A percentile compares a stretch with the other conserved stretches of the same genome.
phyloP scores from a whole-genome alignment of 1,140 invertebrate genomes.

The Onthophagus taurus region DNA sequence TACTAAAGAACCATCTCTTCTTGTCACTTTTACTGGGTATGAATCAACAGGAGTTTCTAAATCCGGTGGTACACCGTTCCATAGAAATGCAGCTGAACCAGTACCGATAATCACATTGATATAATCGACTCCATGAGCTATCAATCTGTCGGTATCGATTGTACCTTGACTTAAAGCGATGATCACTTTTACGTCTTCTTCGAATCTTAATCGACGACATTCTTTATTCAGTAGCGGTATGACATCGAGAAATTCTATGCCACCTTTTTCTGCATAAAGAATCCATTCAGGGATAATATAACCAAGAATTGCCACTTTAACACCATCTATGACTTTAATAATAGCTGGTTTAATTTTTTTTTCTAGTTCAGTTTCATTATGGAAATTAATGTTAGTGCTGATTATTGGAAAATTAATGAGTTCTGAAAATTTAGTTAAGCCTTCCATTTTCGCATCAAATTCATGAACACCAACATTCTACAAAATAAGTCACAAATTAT shows the following conservation, averaged over 20 bases:
- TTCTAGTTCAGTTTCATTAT: conserved; percentile 51
- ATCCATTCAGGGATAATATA: conserved; percentile 82
- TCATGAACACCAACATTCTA: no score
- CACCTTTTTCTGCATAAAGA: conserved; percentile 70
- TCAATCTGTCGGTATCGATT: conserved; percentile 58
- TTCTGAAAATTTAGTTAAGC: no score
- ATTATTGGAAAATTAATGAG: conserved; percentile 64
- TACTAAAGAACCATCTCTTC: conserved; percentile 58
- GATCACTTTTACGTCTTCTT: conserved; percentile 65
- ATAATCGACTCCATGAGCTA: conserved; percentile 66
- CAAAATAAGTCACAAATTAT: no score
- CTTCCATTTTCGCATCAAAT: no score
- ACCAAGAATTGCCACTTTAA: conserved; percentile 75
- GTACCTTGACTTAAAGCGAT: conserved; percentile 88
- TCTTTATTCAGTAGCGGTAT: conserved; percentile 64
- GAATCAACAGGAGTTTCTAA: conserved; percentile 55
- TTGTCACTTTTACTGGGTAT: conserved; percentile 67
- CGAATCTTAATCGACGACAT: conserved; percentile 49
- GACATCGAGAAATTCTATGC: conserved; percentile 48
- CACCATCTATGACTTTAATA: conserved; percentile 49
- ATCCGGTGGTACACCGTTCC: conserved; percentile 56
- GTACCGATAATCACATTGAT: conserved; percentile 83
- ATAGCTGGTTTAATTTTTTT: no score
- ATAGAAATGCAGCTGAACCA: conserved; percentile 77
- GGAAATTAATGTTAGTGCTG: conserved; percentile 65